A percentile compares a stretch with the other conserved stretches of the same genome.
phyloP scores from a whole-genome alignment of 2,797 vertebrate genomes.

The Cyclopterus lumpus region DNA sequence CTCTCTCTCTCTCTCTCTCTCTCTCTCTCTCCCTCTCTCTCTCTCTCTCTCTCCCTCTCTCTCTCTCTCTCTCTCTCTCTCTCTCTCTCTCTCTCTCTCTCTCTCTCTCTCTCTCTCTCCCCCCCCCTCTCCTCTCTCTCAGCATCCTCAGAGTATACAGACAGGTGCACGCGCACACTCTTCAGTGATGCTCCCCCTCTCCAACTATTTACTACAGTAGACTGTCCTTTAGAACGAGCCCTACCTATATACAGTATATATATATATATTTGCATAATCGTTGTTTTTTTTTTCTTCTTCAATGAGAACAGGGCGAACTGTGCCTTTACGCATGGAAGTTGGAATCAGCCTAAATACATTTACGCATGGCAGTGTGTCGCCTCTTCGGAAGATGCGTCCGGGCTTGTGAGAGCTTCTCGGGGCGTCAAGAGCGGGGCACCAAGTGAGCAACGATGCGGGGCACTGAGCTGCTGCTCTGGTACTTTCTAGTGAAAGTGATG shows the following conservation, averaged over 20 bases:
- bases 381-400: constrained; percentile 54
- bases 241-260: not conserved
- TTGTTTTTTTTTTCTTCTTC: not conserved
- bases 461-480: constrained; percentile 85
- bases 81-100: not conserved
- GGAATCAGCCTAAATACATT: constrained; percentile 54
- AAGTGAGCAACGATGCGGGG: constrained; percentile 72
- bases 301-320: constrained; percentile 10
- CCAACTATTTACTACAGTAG: constrained; percentile 27
- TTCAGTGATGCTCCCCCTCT: constrained; percentile 33
- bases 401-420: constrained; percentile 59
- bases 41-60: not conserved
- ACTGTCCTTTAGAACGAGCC: constrained; percentile 19
- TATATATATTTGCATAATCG: too few species aligned
- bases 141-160: constrained; percentile 51
- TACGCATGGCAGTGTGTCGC: constrained; percentile 73
- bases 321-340: constrained; percentile 71
- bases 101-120: not conserved
- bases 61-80: not conserved
- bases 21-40: constrained; percentile 12
- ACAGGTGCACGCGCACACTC: constrained; percentile 56
- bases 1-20: not conserved
- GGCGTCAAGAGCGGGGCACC: constrained; percentile 25
- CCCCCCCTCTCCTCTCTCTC: constrained; percentile 31
- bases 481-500: constrained; percentile 91